Percentiles rank a stretch among this genome's conserved stretches.
These are phyloP conservation scores for Tonatia bakeri DNA, from an alignment of 2,113 vertebrate species.

Conservation along the genomic window DNA sequence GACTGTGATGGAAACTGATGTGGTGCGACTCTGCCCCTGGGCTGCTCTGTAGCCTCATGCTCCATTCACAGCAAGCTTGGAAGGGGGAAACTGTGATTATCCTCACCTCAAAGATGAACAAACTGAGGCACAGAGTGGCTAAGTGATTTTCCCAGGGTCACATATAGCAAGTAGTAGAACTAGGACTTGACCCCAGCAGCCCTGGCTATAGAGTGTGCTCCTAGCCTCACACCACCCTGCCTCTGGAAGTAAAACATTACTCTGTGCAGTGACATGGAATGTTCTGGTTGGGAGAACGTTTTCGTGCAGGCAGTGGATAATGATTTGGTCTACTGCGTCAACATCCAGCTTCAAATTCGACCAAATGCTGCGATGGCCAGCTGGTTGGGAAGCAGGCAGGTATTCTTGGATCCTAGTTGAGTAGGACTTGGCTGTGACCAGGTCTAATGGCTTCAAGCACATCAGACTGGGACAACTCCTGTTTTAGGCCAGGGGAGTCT, in stretches of 20 bases:
- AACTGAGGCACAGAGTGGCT: not conserved
- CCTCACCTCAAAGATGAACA: not conserved
- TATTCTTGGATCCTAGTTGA: not conserved
- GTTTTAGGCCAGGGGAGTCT: not conserved
- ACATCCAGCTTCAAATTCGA: not conserved
- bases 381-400: not conserved
- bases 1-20: fast-evolving
- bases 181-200: not conserved
- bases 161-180: not conserved
- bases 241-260: not conserved
- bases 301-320: not conserved
- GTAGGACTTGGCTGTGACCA: not conserved
- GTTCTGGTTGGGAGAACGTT: not conserved
- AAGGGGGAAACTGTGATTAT: not conserved
- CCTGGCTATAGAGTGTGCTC: not conserved
- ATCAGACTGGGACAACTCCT: not conserved
- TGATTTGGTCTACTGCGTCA: not conserved
- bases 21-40: too few species aligned
- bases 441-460: not conserved
- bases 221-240: not conserved
- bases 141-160: not conserved
- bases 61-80: not conserved
- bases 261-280: not conserved
- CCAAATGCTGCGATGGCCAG: not conserved
- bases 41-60: not conserved